Conservation (phyloP, 1,140 invertebrate species). For the Uloborus diversus region DNA sequence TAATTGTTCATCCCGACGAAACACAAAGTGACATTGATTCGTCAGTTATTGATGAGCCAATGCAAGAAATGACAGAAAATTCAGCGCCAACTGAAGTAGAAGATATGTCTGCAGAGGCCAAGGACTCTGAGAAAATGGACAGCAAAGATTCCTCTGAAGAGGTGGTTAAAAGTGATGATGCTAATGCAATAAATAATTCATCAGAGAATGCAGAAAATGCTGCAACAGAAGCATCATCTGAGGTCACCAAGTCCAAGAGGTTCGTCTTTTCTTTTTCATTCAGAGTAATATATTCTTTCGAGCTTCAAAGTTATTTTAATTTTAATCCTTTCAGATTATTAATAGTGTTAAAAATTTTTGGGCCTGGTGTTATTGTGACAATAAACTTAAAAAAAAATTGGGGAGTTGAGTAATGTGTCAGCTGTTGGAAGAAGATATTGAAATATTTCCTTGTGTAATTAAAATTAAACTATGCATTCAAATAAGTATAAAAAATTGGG, state of each 20-base stretch:
- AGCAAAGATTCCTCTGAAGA: slow-evolving; percentile 6
- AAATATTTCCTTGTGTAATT: no score
- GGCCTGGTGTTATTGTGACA: no score
- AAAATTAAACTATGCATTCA: no score
- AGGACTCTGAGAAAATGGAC: slow-evolving; percentile 5
- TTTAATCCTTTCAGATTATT: no score
- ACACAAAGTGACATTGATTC: slow-evolving; percentile 64
- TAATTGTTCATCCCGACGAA: slow-evolving; percentile 65
- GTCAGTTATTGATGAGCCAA: slow-evolving; percentile 20
- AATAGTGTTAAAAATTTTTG: no score
- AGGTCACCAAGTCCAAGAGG: slow-evolving; percentile 62
- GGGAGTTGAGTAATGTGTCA: no score
- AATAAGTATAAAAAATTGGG: no score
- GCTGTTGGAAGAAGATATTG: no score
- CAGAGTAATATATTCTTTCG: slow-evolving; percentile 36
- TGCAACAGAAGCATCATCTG: slow-evolving; percentile 24
- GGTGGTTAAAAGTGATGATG: not conserved
- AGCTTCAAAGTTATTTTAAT: slow-evolving; percentile 12
- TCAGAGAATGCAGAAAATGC: slow-evolving; percentile 35
- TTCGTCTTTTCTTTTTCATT: slow-evolving; percentile 62
- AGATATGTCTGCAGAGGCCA: not conserved
- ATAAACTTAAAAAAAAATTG: no score
- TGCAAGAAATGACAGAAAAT: not conserved
- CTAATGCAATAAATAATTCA: slow-evolving; percentile 14
- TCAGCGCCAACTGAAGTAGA: not conserved